These are phyloP conservation scores for Thamnophis elegans DNA, from an alignment of 2,797 vertebrate genomes.

Conservation along the genomic window DNA sequence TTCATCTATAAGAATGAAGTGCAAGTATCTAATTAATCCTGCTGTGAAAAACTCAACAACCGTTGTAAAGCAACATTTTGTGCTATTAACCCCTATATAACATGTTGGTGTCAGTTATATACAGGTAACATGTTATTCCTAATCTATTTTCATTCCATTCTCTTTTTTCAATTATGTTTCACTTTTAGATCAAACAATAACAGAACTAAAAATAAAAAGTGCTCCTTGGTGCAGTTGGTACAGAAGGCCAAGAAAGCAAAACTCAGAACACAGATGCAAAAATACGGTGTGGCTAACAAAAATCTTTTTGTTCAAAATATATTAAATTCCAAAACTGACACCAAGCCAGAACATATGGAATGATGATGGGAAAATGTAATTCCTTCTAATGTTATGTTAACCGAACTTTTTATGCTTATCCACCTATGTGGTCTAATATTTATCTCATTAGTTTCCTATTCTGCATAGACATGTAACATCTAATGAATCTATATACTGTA, in stretches of 20 bases:
- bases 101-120: background rate
- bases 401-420: background rate
- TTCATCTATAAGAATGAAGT: background rate
- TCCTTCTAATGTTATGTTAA: background rate
- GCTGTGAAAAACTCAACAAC: background rate
- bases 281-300: background rate
- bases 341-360: background rate
- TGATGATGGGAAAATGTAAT: background rate
- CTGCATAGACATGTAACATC: background rate
- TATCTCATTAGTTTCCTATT: background rate
- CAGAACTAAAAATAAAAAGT: background rate
- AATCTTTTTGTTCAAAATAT: background rate
- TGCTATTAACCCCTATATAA: background rate
- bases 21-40: background rate
- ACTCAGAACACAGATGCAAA: background rate
- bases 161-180: background rate
- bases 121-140: background rate
- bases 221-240: background rate
- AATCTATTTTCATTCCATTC: background rate
- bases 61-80: background rate
- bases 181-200: background rate
- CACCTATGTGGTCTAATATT: background rate
- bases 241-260: background rate
- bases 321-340: background rate
- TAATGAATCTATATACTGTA: background rate